Base-by-base conservation (phyloP, 1,140 invertebrate genomes). In the Antheraea mylitta region DNA sequence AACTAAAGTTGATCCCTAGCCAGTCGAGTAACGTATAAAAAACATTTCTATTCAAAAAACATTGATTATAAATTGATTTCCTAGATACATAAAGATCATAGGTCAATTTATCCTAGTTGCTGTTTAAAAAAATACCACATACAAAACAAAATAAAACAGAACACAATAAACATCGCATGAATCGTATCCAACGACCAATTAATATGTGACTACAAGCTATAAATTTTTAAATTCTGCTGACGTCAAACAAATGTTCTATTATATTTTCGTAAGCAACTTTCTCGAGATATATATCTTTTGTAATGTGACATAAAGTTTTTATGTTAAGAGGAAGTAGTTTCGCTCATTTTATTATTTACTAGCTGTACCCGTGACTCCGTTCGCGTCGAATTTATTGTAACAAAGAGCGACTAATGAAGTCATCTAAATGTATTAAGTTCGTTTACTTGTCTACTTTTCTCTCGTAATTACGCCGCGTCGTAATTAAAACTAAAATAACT, bases 261-360 rank as follows among this genome's bases (percentile, higher is more conserved):
- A 53, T 53, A 53, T 78, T 85, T 83, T 82, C 73, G 58, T 73
- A 65, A 42, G 62, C 45, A 22, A 42, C 70, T 58, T 70, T 66
- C 64, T 60, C 58, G 69, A n/a, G n/a, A 38, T 66, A 87, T 87
- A 87, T 80, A 64, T 87, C 82, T 85, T 81, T 63, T 76, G 72
- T 81, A 86, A 85, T 86, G 84, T 86, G 84, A 85, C 83, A 78
- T 58, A 22, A 45, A 73, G 73, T 80, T 81, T 80, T 79, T 65
- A 22, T 71, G 65, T 75, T 74, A 76, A 75, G 74, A 69, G 61
- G 67, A 67, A 72, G 60, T 10, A 36, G 5, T 37, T 53, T 11
- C 16, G 11, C 16, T 16, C 9, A 16, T 53, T 53, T 53, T 42
- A 10, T 42, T 10, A 42, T 10, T 42, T 42, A n/a, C n/a, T n/a